Conservation (phyloP, 1,140 invertebrate species). For the Drosophila navojoa region DNA sequence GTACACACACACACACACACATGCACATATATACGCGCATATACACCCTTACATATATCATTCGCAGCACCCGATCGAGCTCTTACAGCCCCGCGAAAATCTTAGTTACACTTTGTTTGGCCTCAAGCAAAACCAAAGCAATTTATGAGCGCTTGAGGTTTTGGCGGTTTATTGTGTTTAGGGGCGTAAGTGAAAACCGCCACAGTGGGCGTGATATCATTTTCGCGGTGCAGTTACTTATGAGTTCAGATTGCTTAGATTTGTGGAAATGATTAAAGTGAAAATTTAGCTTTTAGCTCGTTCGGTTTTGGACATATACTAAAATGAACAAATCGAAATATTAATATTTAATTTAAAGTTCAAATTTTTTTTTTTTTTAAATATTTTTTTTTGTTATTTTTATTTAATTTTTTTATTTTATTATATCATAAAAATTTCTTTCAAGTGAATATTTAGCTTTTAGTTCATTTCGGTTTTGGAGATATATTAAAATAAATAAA, state of each 20-base stretch:
- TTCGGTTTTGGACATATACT: too few relatives aligned
- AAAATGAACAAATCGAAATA: too few relatives aligned
- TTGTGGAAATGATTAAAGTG: too few relatives aligned
- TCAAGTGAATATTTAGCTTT: too few relatives aligned
- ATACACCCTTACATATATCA: constrained; percentile 54
- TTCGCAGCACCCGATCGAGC: constrained; percentile 58
- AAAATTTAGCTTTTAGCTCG: too few relatives aligned
- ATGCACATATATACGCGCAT: constrained; percentile 9
- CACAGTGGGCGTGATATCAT: neutral
- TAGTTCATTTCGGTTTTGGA: too few relatives aligned
- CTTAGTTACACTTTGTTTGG: constrained; percentile 36
- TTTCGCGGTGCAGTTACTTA: neutral
- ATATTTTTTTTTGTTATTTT: too few relatives aligned
- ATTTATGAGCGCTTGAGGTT: constrained; percentile 20
- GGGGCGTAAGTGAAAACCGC: neutral
- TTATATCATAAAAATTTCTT: too few relatives aligned
- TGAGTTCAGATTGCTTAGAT: neutral
- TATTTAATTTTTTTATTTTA: too few relatives aligned
- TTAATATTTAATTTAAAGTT: too few relatives aligned
- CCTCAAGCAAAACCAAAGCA: constrained; percentile 31
- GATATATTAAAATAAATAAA: too few relatives aligned
- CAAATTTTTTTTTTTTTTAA: too few relatives aligned
- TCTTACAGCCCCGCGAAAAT: constrained; percentile 56
- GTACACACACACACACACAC: constrained; percentile 10
- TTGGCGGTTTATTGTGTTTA: neutral